These are phyloP conservation scores for Perdita meconis DNA, from an alignment of 2,888 invertebrate genomes.

Conservation along the genomic window DNA sequence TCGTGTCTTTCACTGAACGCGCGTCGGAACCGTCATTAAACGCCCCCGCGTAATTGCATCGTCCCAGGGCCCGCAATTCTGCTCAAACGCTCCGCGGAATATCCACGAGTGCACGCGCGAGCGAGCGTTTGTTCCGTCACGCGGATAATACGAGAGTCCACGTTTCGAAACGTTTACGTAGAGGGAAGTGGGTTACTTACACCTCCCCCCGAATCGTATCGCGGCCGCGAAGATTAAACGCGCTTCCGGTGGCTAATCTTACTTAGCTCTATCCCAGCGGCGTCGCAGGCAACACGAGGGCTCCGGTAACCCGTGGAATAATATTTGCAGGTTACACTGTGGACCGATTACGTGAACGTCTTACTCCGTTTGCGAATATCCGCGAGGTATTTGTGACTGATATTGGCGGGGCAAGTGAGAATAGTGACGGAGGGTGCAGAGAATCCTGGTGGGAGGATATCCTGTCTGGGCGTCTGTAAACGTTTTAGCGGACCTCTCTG, in stretches of 20 bases:
- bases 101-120: constrained; percentile 1
- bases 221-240: constrained; percentile 58
- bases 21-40: constrained; percentile 51
- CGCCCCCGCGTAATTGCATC: constrained; percentile 48
- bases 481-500: too few relatives aligned
- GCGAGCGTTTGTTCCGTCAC: constrained; percentile 22
- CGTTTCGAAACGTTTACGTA: constrained; percentile 24
- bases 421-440: too few relatives aligned
- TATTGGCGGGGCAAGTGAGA: constrained; percentile 6
- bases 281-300: constrained; percentile 12
- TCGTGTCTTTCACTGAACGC: constrained; percentile 39
- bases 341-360: constrained; percentile 7
- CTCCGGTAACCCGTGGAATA: constrained; percentile 20
- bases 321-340: constrained; percentile 30
- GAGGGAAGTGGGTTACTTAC: constrained; percentile 35
- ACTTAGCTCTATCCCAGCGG: constrained; percentile 8
- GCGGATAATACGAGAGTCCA: constrained; percentile 45
- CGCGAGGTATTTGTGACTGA: constrained; percentile 25
- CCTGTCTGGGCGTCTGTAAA: too few relatives aligned
- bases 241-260: constrained; percentile 55
- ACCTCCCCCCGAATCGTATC: not conserved
- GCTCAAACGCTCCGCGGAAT: constrained; percentile 23
- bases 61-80: constrained; percentile 28
- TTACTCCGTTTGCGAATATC: not conserved
- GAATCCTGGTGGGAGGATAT: too few relatives aligned